Percentiles rank a stretch among this genome's conserved stretches.
Conservation (phyloP, 2,113 vertebrate species). For the Paratilapia polleni region DNA sequence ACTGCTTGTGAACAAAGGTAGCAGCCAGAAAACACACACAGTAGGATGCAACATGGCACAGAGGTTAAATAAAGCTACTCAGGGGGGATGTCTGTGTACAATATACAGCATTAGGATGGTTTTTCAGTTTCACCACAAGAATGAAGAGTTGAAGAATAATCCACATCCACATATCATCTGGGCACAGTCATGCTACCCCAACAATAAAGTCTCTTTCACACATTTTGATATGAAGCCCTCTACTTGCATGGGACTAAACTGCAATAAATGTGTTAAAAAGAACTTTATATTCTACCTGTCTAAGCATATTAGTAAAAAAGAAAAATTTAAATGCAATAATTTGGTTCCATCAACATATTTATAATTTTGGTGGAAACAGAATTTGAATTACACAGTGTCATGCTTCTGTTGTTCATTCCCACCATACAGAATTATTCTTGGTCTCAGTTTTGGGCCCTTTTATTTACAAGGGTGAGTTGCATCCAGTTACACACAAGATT, state of each 20-base stretch:
- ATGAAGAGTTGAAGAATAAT: slow-evolving; percentile 28
- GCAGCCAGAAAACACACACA: slow-evolving; percentile 61
- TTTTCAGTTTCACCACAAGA: slow-evolving; percentile 47
- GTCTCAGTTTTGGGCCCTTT: not conserved
- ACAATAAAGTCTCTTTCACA: slow-evolving; percentile 1
- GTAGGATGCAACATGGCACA: slow-evolving; percentile 38
- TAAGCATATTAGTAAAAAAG: slow-evolving; percentile 7
- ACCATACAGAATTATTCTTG: not conserved
- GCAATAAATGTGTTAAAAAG: slow-evolving; percentile 20
- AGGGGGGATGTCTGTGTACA: slow-evolving; percentile 22
- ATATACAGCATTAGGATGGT: slow-evolving; percentile 10
- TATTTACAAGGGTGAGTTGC: slow-evolving; percentile 45
- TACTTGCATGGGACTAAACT: slow-evolving; percentile 17
- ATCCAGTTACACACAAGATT: slow-evolving; percentile 39
- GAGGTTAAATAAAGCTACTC: slow-evolving; percentile 32
- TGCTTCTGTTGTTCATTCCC: slow-evolving; percentile 32
- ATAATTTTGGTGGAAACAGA: slow-evolving; percentile 19
- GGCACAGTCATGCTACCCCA: slow-evolving; percentile 38
- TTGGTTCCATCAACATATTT: slow-evolving; percentile 38
- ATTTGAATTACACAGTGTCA: slow-evolving; percentile 31
- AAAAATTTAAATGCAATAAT: slow-evolving; percentile 29
- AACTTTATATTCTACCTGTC: slow-evolving; percentile 14
- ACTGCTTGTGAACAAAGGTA: slow-evolving; percentile 48
- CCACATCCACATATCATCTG: slow-evolving; percentile 43
- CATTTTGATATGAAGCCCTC: slow-evolving; percentile 10